phyloP scores from a whole-genome alignment of 1,140 invertebrate genomes.

The Littorina saxatilis region DNA sequence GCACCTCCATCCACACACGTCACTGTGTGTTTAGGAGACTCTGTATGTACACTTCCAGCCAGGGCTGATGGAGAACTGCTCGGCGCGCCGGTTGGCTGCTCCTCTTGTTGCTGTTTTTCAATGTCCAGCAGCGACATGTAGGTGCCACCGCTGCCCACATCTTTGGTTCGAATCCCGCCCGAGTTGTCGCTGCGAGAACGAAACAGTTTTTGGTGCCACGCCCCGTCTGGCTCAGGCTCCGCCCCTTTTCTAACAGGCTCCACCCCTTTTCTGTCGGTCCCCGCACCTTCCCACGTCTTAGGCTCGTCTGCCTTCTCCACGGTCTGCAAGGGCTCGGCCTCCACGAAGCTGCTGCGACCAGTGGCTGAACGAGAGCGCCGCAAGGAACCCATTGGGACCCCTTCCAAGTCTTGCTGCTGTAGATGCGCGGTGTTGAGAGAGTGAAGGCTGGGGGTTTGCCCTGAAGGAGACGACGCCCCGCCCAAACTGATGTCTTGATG shows the following conservation, averaged over 20 bases:
- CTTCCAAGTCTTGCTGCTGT: too few species aligned
- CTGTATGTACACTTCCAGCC: neutral
- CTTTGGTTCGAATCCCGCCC: slow-evolving; percentile 28
- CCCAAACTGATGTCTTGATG: neutral
- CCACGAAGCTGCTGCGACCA: slow-evolving; percentile 20
- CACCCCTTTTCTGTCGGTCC: too few species aligned
- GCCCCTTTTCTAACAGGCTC: neutral
- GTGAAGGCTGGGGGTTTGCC: neutral
- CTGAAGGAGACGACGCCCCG: neutral
- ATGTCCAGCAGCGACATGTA: slow-evolving; percentile 39
- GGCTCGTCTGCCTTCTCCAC: neutral
- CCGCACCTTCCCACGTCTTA: neutral
- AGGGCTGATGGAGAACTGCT: neutral
- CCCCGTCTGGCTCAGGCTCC: neutral
- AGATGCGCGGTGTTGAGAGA: neutral
- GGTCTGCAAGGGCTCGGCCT: neutral
- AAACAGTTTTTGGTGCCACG: slow-evolving; percentile 41
- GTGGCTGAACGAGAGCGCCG: slow-evolving; percentile 25
- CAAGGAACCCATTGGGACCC: neutral
- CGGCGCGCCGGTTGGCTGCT: neutral
- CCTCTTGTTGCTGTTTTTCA: neutral
- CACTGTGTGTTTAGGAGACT: too few species aligned
- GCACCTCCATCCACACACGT: neutral
- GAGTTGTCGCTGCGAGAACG: slow-evolving; percentile 37
- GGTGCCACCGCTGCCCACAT: slow-evolving; percentile 25